phyloP scores from a whole-genome alignment of 2,888 invertebrate genomes.

The Prostheceraeus crozeri region DNA sequence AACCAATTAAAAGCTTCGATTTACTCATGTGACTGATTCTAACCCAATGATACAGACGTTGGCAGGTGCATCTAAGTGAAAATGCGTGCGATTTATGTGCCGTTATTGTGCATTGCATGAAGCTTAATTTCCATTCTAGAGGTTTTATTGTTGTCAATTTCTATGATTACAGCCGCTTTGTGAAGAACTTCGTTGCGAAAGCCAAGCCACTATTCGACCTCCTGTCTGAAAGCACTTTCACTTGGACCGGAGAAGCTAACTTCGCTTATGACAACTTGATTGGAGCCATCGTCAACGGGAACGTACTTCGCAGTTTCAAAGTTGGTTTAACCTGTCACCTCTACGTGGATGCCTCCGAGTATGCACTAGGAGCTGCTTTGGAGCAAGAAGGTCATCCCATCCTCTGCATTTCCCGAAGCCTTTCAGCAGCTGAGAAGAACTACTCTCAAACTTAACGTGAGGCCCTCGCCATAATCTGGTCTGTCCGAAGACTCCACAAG shows the following conservation, averaged over 20 bases:
- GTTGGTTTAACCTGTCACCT: not conserved
- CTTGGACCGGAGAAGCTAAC: not conserved
- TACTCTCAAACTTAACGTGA: slow-evolving; percentile 12
- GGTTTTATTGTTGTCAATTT: no score
- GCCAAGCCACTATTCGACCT: slow-evolving; percentile 17
- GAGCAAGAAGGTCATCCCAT: slow-evolving; percentile 24
- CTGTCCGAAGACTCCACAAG: slow-evolving; percentile 6
- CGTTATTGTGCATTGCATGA: no score
- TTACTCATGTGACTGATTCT: no score
- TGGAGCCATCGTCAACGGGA: slow-evolving; percentile 2
- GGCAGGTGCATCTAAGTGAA: no score
- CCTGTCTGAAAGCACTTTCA: not conserved
- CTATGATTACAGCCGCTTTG: slow-evolving; percentile 28
- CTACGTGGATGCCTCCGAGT: slow-evolving; percentile 8
- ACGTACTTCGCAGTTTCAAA: slow-evolving; percentile 2
- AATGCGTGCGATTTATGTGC: no score
- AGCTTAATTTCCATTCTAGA: no score
- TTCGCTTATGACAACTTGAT: slow-evolving; percentile 3
- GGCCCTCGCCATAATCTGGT: slow-evolving; percentile 20
- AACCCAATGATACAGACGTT: no score
- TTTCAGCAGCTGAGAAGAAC: slow-evolving; percentile 3
- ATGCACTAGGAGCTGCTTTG: slow-evolving; percentile 12
- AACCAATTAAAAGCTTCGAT: no score
- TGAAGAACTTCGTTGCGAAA: not conserved
- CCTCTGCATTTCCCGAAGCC: not conserved